Evolutionary conservation across 92 coral and sea anemone species (phyloP).

Genomic region (Montipora capitata): DNA sequence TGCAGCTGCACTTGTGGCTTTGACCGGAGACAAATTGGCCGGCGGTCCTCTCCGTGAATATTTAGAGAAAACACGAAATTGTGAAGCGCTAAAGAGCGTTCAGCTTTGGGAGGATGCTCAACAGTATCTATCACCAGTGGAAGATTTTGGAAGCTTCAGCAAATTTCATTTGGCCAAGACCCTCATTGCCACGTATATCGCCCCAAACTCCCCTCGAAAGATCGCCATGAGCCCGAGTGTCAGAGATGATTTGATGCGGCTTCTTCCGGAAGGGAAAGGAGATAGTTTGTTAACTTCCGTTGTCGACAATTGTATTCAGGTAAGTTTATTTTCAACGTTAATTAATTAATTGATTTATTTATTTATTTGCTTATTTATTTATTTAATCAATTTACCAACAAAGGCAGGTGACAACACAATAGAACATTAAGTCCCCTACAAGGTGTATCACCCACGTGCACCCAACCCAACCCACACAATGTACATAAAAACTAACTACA

Average conservation of each 20-base stretch:
- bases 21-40: conserved; percentile 84
- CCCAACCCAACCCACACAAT: no score
- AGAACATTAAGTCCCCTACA: no score
- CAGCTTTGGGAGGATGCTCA: conserved; percentile 97
- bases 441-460: no score
- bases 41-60: conserved; percentile 88
- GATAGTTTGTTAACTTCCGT: conserved; percentile 45
- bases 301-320: conserved; percentile 3
- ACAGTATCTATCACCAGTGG: conserved; percentile 80
- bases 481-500: no score
- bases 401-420: no score
- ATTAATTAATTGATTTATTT: no score
- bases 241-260: conserved; percentile 70
- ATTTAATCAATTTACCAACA: no score
- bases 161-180: conserved; percentile 88
- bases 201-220: conserved; percentile 82
- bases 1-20: neutral
- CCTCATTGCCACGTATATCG: conserved; percentile 82
- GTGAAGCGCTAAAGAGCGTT: conserved; percentile 71
- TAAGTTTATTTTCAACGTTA: neutral
- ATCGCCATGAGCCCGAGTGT: conserved; percentile 57
- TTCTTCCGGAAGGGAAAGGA: conserved; percentile 83
- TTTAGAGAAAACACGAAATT: conserved; percentile 67
- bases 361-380: no score
- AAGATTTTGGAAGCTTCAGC: conserved; percentile 64